Base-by-base conservation (phyloP, 2,888 invertebrate species). In the Troilus luridus region DNA sequence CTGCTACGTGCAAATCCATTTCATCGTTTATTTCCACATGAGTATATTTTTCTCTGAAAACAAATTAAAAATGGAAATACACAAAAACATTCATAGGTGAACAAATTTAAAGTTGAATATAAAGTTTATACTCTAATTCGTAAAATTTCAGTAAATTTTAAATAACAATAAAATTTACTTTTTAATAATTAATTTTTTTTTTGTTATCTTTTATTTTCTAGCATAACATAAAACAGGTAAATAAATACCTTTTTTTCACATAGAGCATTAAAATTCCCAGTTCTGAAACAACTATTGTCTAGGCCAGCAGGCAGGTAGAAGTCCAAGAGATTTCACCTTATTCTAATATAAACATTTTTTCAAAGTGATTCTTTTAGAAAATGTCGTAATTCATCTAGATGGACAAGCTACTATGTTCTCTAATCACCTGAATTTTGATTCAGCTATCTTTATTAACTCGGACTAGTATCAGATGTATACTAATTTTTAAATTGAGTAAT, bases 11-110 rank as follows among this genome's bases (percentile, higher is more conserved):
- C 56, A 85, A 58, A 85, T 85, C 85, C 85, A 85, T 85, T 85
- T 85, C 85, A 85, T 85, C 85, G n/a, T 21, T 85, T n/a, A 85
- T 14, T 85, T 85, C 85, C n/a, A 85, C 85, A 85, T 85, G 85
- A 56, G 21, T 56, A 24, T 85, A 85, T 11, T 85, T 85, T 85
- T 85, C 85, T 21, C 85, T 85, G 19, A 54, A 56, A 14, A 21
- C 1, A 85, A 85, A 14, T n/a, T 12, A 56, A 85, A 85, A 19
- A 85, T 85, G 19, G 21, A 56, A 14, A 21, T 5, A 85, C 56
- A 14, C 12, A 5, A 56, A 85, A 85, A 19, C n/a, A 85, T 56
- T 17, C 41, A 77, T 72, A 72, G 7, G 67, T 10, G 10, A n/a
- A 6, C 8, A 64, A 7, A 64, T 21, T 64, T 67, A 67, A 10